Evolutionary conservation across 35 echinoderm and acorn worm genomes (phyloP).

Genomic region (Apostichopus japonicus): DNA sequence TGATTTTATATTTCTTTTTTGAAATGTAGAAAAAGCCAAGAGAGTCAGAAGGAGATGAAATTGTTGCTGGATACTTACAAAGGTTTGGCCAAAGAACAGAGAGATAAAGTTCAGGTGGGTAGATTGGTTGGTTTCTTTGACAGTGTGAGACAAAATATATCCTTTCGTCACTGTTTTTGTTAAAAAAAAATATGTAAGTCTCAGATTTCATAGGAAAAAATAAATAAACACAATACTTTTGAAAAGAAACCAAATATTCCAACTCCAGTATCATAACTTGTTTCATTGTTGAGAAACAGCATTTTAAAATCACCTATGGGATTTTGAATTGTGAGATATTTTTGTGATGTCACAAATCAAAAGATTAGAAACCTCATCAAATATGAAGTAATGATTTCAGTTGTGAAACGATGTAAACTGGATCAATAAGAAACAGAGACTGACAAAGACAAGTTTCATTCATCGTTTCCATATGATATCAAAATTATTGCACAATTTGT

Average conservation of each 20-base stretch:
- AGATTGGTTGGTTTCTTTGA: background rate
- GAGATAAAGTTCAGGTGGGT: conserved; percentile 92
- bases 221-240: background rate
- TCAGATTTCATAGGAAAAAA: conserved; percentile 9
- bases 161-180: background rate
- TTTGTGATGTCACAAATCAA: too few species aligned
- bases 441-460: too few species aligned
- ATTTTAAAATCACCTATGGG: too few species aligned
- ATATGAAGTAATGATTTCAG: too few species aligned
- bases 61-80: conserved; percentile 96
- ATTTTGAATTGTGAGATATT: too few species aligned
- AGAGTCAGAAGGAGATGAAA: conserved; percentile 97
- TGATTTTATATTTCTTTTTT: background rate
- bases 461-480: too few species aligned
- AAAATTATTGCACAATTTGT: too few species aligned
- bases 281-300: too few species aligned
- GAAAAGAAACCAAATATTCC: background rate
- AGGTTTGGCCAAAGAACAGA: conserved; percentile 87
- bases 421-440: too few species aligned
- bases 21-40: conserved; percentile 87
- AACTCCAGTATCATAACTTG: background rate
- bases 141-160: background rate
- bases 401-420: too few species aligned
- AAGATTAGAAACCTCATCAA: too few species aligned
- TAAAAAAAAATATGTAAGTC: background rate